Percentiles rank a stretch among this genome's conserved stretches.
Evolutionary conservation across 2,888 invertebrate species (phyloP).

Genomic region (Mimachlamys varia): DNA sequence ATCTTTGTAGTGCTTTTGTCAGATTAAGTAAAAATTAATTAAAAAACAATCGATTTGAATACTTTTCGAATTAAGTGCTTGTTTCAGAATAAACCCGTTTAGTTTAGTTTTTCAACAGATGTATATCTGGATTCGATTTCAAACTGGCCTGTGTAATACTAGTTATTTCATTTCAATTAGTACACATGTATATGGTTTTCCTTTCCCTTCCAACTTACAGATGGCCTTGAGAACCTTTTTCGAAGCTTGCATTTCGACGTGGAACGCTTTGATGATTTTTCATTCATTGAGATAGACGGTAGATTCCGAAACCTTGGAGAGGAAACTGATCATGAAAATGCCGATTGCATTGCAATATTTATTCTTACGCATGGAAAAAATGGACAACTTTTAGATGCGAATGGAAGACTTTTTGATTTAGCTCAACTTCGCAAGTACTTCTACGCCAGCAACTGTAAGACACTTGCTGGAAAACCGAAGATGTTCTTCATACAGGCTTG

Average conservation of each 20-base stretch:
- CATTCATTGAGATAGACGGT: background rate
- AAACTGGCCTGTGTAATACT: too few species aligned
- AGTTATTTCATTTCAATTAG: too few species aligned
- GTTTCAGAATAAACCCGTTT: too few species aligned
- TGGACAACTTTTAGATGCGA: background rate
- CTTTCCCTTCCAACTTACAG: background rate
- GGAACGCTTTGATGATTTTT: background rate
- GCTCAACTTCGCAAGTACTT: background rate
- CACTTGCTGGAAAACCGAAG: constrained; percentile 23
- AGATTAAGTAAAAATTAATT: too few species aligned
- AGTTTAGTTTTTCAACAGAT: too few species aligned
- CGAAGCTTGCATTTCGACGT: background rate
- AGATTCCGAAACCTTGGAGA: background rate
- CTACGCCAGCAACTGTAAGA: background rate
- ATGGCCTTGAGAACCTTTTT: background rate
- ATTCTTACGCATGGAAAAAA: background rate
- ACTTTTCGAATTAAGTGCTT: too few species aligned
- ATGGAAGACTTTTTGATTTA: background rate
- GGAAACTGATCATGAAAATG: background rate
- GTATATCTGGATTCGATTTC: too few species aligned
- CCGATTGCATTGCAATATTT: constrained; percentile 6
- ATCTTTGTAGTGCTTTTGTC: too few species aligned
- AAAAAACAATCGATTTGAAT: too few species aligned
- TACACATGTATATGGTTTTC: too few species aligned
- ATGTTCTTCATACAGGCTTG: constrained; percentile 15